Conservation (phyloP, 1,140 invertebrate genomes). For the Patella vulgata region DNA sequence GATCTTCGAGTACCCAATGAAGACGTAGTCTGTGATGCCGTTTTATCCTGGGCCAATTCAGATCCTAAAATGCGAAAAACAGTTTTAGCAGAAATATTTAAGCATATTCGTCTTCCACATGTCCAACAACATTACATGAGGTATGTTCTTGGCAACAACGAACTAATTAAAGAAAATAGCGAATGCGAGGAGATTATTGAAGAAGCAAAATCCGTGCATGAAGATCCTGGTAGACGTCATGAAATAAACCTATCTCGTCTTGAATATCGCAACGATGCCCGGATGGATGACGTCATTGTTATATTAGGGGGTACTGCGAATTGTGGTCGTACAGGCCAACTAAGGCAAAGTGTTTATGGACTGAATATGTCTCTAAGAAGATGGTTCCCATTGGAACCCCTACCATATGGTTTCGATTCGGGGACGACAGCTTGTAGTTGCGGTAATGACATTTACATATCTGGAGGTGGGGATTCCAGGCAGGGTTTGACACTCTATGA, state of each 20-base stretch:
- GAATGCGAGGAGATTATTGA: conserved; percentile 7
- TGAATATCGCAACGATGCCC: conserved; percentile 3
- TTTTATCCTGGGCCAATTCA: conserved; percentile 17
- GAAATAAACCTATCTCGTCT: background rate
- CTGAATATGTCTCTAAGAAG: conserved; percentile 19
- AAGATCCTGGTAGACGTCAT: conserved; percentile 9
- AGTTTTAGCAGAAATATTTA: conserved; percentile 11
- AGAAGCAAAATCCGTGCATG: background rate
- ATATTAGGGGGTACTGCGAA: conserved; percentile 18
- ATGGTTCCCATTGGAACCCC: conserved; percentile 36
- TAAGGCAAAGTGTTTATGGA: conserved; percentile 16
- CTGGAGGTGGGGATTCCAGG: conserved; percentile 38
- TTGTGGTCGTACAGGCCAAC: conserved; percentile 8
- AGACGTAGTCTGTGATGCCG: conserved; percentile 11
- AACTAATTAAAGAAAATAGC: conserved; percentile 2
- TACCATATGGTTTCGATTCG: conserved; percentile 41
- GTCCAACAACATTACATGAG: conserved; percentile 14
- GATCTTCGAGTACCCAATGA: conserved; percentile 17
- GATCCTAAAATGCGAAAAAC: conserved; percentile 7
- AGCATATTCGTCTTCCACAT: conserved; percentile 15
- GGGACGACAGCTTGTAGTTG: conserved; percentile 39
- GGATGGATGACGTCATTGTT: conserved; percentile 21
- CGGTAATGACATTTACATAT: conserved; percentile 44
- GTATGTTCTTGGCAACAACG: background rate
- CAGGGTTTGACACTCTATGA: conserved; percentile 33